phyloP scores from a whole-genome alignment of 2,888 invertebrate genomes.

The Habroteleia sp. region DNA sequence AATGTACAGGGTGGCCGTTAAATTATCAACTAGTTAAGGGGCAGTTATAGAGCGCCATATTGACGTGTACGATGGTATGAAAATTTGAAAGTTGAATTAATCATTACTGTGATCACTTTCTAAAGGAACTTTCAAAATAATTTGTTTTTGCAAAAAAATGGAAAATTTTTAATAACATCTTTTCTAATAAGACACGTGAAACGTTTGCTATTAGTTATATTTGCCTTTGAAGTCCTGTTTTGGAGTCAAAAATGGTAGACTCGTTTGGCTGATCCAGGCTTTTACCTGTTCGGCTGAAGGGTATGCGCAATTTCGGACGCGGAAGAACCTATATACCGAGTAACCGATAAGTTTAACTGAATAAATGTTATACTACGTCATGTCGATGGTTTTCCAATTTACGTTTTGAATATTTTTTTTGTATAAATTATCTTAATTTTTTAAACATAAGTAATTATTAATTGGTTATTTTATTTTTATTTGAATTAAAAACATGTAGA shows the following conservation, averaged over 20 bases:
- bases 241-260: conserved; percentile 5
- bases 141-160: no score
- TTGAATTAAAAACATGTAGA: no score
- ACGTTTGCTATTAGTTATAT: no score
- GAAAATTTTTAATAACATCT: no score
- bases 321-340: conserved; percentile 10
- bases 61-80: not conserved
- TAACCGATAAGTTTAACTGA: conserved; percentile 5
- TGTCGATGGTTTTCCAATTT: not conserved
- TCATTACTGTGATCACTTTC: no score
- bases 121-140: no score
- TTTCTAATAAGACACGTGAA: no score
- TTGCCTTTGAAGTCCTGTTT: not conserved
- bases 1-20: conserved; percentile 40
- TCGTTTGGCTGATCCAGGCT: conserved; percentile 1
- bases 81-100: not conserved
- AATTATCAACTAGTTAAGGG: no score
- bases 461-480: no score
- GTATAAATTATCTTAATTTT: no score
- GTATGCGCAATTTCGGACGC: conserved; percentile 14
- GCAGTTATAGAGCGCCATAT: conserved; percentile 33
- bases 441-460: no score
- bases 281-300: conserved; percentile 15
- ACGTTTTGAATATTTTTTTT: not conserved
- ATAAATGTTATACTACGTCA: not conserved